phyloP scores from a whole-genome alignment of 2,113 vertebrate genomes.

The Gymnocephalus cernua region DNA sequence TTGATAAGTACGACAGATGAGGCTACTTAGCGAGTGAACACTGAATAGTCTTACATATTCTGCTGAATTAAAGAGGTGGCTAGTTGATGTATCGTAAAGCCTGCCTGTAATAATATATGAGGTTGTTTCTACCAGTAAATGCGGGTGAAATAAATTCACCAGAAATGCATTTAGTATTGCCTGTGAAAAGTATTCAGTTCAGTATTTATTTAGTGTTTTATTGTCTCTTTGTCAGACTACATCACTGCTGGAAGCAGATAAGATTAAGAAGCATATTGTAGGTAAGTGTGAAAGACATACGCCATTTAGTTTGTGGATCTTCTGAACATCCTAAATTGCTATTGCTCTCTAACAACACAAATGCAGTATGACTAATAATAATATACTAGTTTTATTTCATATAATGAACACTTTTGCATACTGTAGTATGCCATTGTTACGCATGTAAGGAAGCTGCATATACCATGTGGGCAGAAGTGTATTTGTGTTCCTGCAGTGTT shows the following conservation, averaged over 20 bases:
- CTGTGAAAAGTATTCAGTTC: neutral
- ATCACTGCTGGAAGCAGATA: neutral
- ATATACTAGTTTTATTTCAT: neutral
- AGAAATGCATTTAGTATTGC: neutral
- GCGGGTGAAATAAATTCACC: neutral
- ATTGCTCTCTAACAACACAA: neutral
- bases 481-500: neutral
- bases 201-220: neutral
- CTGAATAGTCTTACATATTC: slow-evolving; percentile 19
- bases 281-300: neutral
- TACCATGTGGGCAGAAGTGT: neutral
- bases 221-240: neutral
- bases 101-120: neutral
- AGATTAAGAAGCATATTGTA: neutral
- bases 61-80: neutral
- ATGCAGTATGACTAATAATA: neutral
- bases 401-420: neutral
- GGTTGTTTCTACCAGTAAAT: neutral
- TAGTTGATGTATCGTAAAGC: neutral
- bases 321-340: neutral
- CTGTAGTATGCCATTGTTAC: neutral
- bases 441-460: neutral
- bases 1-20: slow-evolving; percentile 7
- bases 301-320: neutral
- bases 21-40: slow-evolving; percentile 16